phyloP scores from a whole-genome alignment of 2,113 vertebrate genomes.

The Mormoops blainvillei region DNA sequence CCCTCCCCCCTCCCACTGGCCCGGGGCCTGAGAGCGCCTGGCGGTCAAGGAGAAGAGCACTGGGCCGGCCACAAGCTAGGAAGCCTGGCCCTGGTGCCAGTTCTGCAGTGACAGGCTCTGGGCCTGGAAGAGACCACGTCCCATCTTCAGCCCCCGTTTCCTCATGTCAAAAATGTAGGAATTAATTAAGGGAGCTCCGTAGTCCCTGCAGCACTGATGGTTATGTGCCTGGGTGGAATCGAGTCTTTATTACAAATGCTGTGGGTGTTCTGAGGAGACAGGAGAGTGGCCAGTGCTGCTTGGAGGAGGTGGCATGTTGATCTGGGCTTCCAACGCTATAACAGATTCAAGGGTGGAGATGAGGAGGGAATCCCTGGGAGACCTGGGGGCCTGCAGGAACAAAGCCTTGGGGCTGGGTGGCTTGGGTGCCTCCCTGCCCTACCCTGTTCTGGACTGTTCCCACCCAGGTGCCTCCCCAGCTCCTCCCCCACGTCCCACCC shows the following conservation, averaged over 20 bases:
- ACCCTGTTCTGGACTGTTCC: not conserved
- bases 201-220: too few relatives aligned
- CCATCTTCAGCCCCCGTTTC: not conserved
- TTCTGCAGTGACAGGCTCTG: not conserved
- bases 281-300: not conserved
- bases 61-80: not conserved
- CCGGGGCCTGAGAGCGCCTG: too few relatives aligned
- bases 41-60: not conserved
- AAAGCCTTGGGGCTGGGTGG: not conserved
- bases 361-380: not conserved
- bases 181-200: not conserved
- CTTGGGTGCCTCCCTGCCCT: not conserved
- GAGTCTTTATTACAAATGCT: not conserved
- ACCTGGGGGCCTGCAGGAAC: not conserved
- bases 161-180: not conserved
- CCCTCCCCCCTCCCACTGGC: rapidly evolving
- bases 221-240: not conserved
- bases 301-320: not conserved
- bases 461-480: not conserved
- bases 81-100: not conserved
- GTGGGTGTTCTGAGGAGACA: not conserved
- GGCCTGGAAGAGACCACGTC: not conserved
- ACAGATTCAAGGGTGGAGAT: not conserved
- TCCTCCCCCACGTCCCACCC: not conserved
- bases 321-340: not conserved